Percentiles rank a stretch among this genome's conserved stretches.
phyloP scores from a whole-genome alignment of 2,113 vertebrate genomes.

The Arenaria interpres region DNA sequence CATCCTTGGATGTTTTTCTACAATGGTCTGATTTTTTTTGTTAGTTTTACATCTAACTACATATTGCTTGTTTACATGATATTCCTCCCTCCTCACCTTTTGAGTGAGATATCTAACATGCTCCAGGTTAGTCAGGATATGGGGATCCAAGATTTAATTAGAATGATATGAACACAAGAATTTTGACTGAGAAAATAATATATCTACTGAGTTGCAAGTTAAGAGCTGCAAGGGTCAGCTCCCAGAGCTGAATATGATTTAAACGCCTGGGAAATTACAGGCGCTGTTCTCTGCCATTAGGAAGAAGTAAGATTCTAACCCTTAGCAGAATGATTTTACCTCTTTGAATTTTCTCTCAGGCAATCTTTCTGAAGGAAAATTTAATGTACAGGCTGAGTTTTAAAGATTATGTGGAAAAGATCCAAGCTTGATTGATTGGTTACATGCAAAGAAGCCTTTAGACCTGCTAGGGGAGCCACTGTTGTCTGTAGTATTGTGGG shows the following conservation, averaged over 20 bases:
- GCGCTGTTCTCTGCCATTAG: not conserved
- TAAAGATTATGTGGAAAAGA: not conserved
- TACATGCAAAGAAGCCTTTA: not conserved
- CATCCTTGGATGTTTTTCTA: not conserved
- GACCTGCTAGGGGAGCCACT: fast-evolving
- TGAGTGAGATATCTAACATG: not conserved
- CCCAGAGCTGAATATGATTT: not conserved
- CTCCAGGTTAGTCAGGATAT: not conserved
- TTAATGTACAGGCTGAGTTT: not conserved
- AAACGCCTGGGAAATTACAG: not conserved
- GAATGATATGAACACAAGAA: not conserved
- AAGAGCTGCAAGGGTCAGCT: not conserved
- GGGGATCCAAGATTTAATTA: not conserved
- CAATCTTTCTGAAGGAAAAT: not conserved
- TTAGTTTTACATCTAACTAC: not conserved
- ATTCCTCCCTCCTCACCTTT: not conserved
- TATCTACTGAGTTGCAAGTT: not conserved
- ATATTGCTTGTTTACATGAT: not conserved
- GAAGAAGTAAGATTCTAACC: not conserved
- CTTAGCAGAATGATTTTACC: not conserved
- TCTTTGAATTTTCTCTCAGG: not conserved
- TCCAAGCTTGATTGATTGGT: not conserved
- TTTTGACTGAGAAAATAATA: not conserved
- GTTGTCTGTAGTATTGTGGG: not conserved
- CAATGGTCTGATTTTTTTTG: not conserved